Conservation (phyloP, 1,140 invertebrate genomes). For the Bombus huntii region DNA sequence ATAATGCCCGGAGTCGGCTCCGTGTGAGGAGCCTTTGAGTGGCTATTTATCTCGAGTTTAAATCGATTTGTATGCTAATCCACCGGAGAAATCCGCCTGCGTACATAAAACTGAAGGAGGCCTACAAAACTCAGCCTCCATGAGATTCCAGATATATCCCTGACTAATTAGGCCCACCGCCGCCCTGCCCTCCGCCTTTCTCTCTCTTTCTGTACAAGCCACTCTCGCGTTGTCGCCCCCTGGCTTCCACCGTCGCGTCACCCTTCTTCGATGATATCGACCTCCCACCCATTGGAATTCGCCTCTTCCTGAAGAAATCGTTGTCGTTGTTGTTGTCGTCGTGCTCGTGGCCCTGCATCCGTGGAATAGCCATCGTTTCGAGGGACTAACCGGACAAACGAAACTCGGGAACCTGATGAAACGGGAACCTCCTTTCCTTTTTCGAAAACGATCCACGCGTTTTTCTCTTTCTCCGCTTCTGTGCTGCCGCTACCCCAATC, state of each 20-base stretch:
- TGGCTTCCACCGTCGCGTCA: neutral
- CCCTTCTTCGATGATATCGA: conserved; percentile 60
- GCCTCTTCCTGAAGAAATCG: conserved; percentile 58
- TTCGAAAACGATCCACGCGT: conserved; percentile 51
- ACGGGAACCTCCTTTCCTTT: conserved; percentile 46
- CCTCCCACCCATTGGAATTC: conserved; percentile 61
- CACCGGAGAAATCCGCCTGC: conserved; percentile 79
- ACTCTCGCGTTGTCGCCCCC: neutral
- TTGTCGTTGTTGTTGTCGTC: conserved; percentile 22
- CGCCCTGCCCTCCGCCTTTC: conserved; percentile 44
- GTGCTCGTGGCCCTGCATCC: conserved; percentile 23
- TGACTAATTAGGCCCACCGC: conserved; percentile 81
- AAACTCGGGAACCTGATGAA: conserved; percentile 25
- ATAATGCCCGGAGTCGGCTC: conserved; percentile 80
- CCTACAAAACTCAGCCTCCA: conserved; percentile 78
- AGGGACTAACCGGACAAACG: conserved; percentile 17
- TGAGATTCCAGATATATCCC: conserved; percentile 82
- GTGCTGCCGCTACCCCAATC: neutral
- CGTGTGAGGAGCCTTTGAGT: conserved; percentile 80
- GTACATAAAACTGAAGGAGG: conserved; percentile 81
- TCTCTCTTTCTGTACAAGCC: neutral
- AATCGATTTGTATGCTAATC: conserved; percentile 84
- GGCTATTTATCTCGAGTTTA: conserved; percentile 83
- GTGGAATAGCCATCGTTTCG: conserved; percentile 52
- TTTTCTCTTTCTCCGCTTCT: conserved; percentile 9